These are phyloP conservation scores for Aromia moschata DNA, from an alignment of 2,888 invertebrate species.

Conservation along the genomic window DNA sequence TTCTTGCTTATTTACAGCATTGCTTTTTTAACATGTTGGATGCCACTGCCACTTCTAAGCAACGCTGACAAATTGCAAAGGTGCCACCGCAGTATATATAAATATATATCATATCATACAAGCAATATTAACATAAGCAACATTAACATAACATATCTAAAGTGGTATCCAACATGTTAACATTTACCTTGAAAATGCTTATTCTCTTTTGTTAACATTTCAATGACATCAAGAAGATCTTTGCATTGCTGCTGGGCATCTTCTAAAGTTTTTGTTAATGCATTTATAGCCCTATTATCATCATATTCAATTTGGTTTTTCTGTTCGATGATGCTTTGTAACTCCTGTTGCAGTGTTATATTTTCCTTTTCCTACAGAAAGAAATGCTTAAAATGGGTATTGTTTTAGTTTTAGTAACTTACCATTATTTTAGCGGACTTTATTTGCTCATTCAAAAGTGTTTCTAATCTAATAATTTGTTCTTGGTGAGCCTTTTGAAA, in stretches of 20 bases:
- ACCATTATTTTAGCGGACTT: conserved; percentile 44
- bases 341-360: conserved; percentile 41
- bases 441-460: conserved; percentile 45
- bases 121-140: no score
- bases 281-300: conserved; percentile 41
- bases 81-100: no score
- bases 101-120: no score
- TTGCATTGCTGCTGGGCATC: conserved; percentile 52
- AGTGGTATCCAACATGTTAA: no score
- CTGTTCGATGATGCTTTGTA: conserved; percentile 43
- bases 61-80: no score
- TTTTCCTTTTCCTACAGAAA: conserved; percentile 48
- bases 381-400: background rate
- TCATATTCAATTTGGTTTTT: conserved; percentile 43
- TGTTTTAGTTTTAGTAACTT: conserved; percentile 21
- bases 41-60: no score
- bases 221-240: conserved; percentile 49
- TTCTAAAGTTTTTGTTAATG: conserved; percentile 48
- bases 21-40: no score
- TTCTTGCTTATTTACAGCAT: no score
- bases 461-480: conserved; percentile 49
- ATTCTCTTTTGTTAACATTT: conserved; percentile 51
- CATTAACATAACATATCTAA: no score
- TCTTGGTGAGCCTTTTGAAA: conserved; percentile 48
- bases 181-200: conserved; percentile 53